These are phyloP conservation scores for Beris morrisii DNA, from an alignment of 2,888 invertebrate species.

Conservation along the genomic window DNA sequence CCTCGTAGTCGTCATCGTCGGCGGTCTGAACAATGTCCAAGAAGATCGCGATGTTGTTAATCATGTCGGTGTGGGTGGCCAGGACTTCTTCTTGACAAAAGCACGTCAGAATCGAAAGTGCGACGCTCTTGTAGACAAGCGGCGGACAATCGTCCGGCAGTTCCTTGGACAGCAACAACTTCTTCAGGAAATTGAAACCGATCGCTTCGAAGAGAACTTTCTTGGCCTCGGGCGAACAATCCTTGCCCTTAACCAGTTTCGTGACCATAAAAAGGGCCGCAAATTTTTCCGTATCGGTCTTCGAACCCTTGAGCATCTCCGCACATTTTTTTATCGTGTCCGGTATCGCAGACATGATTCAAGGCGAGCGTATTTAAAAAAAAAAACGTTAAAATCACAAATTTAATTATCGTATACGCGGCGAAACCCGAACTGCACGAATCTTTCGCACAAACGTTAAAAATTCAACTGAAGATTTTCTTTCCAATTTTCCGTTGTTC, in stretches of 20 bases:
- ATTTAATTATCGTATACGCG: not conserved
- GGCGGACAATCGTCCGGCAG: slow-evolving; percentile 87
- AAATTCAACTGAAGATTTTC: slow-evolving; percentile 9
- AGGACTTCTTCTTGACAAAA: slow-evolving; percentile 82
- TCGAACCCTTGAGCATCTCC: slow-evolving; percentile 74
- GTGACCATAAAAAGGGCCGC: slow-evolving; percentile 91
- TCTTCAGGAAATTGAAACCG: slow-evolving; percentile 82
- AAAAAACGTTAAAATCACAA: no score
- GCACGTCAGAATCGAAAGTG: slow-evolving; percentile 81
- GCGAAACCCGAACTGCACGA: not conserved
- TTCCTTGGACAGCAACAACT: slow-evolving; percentile 73
- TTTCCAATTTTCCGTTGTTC: slow-evolving; percentile 11
- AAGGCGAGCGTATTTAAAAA: no score
- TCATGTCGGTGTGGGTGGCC: slow-evolving; percentile 80
- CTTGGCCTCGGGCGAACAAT: slow-evolving; percentile 75
- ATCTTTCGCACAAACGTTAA: slow-evolving; percentile 7
- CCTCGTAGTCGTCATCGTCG: slow-evolving; percentile 82
- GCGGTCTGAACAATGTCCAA: slow-evolving; percentile 81
- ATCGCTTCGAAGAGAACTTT: slow-evolving; percentile 85
- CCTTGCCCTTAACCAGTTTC: slow-evolving; percentile 81
- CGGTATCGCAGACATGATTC: slow-evolving; percentile 60
- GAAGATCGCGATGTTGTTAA: slow-evolving; percentile 79
- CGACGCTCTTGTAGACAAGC: slow-evolving; percentile 87
- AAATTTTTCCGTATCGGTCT: slow-evolving; percentile 87
- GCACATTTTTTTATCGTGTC: slow-evolving; percentile 85